Base-by-base conservation (phyloP, 2,113 vertebrate species). In the Semicossyphus pulcher region DNA sequence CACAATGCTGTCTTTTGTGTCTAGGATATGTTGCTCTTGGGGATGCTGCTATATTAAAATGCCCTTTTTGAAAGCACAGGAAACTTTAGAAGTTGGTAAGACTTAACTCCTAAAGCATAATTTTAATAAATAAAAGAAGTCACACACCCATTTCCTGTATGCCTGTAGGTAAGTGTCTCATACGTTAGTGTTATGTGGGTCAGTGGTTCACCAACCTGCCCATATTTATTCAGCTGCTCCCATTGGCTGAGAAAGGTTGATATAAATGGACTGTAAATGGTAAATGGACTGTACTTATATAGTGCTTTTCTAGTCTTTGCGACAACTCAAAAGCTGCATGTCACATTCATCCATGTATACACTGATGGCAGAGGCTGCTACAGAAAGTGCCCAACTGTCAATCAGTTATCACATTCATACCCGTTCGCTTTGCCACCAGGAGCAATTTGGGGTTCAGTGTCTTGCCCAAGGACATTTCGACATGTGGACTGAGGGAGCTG, bases 31-130 rank as follows among this genome's bases (percentile, higher is more conserved):
- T 44, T 36, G 53, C 71, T 67, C 39, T 47, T 49, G 61, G 69
- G 64, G 1, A 71, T 62, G 49, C 29, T 72, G 51, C 29, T 57
- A 39, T 56, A 73, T 65, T 10, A 64, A 85, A 85, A 67, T 31
- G 48, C 26, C 23, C 57, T 36, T 7, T 71, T 68, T 29, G 45
- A 57, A 23, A 66, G 44, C 14, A 54, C 18, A 54, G 56, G 61
- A 78, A 58, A 69, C 31, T 26, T 29, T 37, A 59, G 41, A 51
- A 10, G 21, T 16, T 34, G 41, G 9, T 54, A 48, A 58, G 28
- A 42, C 1, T 18, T 39, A 7, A n/a, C 23, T 28, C 16, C 14
- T 12, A 41, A 48, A 25, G 4, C n/a, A n/a, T n/a, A 61, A 48
- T 51, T 15, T 3, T 7, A 63, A 42, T 36, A 7, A 41, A 11